phyloP scores from a whole-genome alignment of 1,140 invertebrate genomes.

The Pseudomyrmex flavicornis region DNA sequence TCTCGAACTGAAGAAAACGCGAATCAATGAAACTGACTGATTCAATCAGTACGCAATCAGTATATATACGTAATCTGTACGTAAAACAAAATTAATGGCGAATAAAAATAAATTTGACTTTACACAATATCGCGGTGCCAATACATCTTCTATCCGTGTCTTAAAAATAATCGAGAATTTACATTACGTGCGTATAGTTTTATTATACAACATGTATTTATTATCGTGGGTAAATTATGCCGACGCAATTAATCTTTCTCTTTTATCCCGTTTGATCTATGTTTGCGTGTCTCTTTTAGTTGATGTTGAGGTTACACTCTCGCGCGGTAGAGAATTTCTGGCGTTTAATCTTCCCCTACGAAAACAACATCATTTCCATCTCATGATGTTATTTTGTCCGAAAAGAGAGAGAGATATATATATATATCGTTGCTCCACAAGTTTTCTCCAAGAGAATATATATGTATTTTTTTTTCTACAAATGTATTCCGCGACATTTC shows the following conservation, averaged over 20 bases:
- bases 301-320: not conserved
- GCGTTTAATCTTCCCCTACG: not conserved
- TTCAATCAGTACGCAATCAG: slow-evolving; percentile 41
- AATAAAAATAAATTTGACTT: slow-evolving; percentile 13
- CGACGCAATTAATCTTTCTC: slow-evolving; percentile 12
- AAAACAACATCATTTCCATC: not conserved
- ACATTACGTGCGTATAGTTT: not conserved
- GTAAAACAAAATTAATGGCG: slow-evolving; percentile 9
- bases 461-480: not conserved
- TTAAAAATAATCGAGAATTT: slow-evolving; percentile 10
- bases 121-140: not conserved
- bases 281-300: not conserved
- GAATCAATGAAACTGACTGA: slow-evolving; percentile 2
- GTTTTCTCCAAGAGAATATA: not conserved
- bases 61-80: not conserved
- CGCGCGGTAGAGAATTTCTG: not conserved
- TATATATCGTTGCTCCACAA: not conserved
- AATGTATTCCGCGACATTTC: slow-evolving; percentile 11
- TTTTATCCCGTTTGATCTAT: not conserved
- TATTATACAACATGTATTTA: too few relatives aligned
- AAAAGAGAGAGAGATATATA: not conserved
- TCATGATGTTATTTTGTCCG: not conserved
- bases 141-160: not conserved
- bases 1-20: slow-evolving; percentile 15
- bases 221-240: not conserved